Evolutionary conservation across 2,113 vertebrate genomes (phyloP).

Genomic region (Myanophis thanlyinensis): DNA sequence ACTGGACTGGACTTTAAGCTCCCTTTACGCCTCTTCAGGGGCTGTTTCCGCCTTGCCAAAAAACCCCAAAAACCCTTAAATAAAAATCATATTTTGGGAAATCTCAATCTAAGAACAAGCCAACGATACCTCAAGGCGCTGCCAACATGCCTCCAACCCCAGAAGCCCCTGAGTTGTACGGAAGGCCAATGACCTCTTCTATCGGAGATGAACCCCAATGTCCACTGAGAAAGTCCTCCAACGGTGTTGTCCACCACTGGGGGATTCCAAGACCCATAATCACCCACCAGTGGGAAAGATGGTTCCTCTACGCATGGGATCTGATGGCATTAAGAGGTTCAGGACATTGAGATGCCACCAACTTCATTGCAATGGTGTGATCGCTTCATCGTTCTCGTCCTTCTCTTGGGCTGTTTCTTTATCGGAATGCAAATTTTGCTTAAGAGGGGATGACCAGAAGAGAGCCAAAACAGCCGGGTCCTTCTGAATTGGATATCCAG

Average conservation of each 20-base stretch:
- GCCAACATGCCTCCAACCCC: too few relatives aligned
- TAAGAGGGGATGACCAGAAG: not conserved
- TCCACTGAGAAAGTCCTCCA: not conserved
- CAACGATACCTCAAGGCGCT: not conserved
- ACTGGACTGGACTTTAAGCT: not conserved
- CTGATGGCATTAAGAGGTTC: not conserved
- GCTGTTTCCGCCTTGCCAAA: not conserved
- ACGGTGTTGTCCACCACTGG: not conserved
- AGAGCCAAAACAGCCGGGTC: too few relatives aligned
- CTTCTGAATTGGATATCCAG: too few relatives aligned
- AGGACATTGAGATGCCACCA: too few relatives aligned
- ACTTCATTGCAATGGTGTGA: too few relatives aligned
- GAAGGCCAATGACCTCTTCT: too few relatives aligned
- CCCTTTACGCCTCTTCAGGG: not conserved
- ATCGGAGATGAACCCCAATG: too few relatives aligned
- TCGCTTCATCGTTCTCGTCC: too few relatives aligned
- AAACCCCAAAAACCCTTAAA: not conserved
- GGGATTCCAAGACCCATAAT: not conserved
- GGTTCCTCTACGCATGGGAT: not conserved
- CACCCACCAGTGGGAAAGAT: not conserved
- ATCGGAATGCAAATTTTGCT: not conserved
- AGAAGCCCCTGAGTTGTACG: too few relatives aligned
- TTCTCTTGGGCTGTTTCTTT: not conserved
- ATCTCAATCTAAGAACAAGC: not conserved
- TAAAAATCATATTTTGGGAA: not conserved